Evolutionary conservation across 2,113 vertebrate genomes (phyloP).

Genomic region (Lethenteron camtschaticum): DNA sequence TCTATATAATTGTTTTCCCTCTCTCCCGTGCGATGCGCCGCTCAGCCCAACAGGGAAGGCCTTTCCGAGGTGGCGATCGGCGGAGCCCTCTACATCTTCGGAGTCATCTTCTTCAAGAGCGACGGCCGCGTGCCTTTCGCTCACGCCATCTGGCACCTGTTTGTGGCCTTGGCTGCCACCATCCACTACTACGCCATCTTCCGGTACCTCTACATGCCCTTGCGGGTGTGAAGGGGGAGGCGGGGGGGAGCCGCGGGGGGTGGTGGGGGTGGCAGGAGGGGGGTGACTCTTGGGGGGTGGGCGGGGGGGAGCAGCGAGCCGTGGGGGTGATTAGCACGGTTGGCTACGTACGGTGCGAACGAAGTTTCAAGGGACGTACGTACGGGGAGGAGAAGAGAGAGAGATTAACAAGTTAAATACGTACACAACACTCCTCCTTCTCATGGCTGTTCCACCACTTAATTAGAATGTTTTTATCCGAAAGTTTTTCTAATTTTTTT

Average conservation of each 20-base stretch:
- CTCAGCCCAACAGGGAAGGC: constrained; percentile 51
- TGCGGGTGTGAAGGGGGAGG: background rate
- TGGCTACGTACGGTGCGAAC: too few species aligned
- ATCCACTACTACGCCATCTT: constrained; percentile 80
- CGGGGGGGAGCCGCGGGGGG: background rate
- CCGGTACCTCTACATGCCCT: constrained; percentile 54
- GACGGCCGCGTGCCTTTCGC: constrained; percentile 72
- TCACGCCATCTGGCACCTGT: constrained; percentile 88
- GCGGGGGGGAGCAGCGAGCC: background rate
- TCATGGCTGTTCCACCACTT: too few species aligned
- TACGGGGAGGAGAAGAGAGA: too few species aligned
- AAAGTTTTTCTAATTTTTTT: too few species aligned
- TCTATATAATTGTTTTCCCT: too few species aligned
- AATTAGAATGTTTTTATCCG: too few species aligned
- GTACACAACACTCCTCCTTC: too few species aligned
- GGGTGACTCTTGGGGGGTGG: background rate
- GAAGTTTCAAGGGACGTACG: too few species aligned
- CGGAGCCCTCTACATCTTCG: constrained; percentile 49
- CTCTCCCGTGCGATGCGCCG: too few species aligned
- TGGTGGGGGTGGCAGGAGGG: background rate
- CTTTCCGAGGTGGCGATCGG: constrained; percentile 57
- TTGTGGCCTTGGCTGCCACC: constrained; percentile 49
- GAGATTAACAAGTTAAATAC: too few species aligned
- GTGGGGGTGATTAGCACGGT: too few species aligned
- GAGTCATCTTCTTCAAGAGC: constrained; percentile 70